phyloP scores from a whole-genome alignment of 2,888 invertebrate genomes.

The Stegophylla sp. region DNA sequence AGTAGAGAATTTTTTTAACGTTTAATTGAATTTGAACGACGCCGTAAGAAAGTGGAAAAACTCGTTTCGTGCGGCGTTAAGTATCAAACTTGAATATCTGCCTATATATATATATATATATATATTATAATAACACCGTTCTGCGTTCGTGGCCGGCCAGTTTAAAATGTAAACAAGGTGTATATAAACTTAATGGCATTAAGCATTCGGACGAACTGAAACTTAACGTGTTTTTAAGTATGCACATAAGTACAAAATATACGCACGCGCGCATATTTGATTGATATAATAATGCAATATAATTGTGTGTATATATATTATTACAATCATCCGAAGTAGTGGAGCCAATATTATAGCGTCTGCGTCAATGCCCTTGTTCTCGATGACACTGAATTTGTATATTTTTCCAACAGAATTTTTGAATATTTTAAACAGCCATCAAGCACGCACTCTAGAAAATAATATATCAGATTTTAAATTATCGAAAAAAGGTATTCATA shows the following conservation, averaged over 20 bases:
- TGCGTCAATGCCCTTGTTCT: slow-evolving; percentile 10
- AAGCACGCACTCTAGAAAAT: background rate
- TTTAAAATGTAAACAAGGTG: slow-evolving; percentile 33
- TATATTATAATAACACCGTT: slow-evolving; percentile 8
- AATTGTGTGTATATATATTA: too few relatives aligned
- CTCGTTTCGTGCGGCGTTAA: slow-evolving; percentile 17
- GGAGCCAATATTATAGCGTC: too few relatives aligned
- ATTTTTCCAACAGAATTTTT: background rate
- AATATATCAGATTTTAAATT: background rate
- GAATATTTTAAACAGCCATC: background rate
- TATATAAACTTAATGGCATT: slow-evolving; percentile 18
- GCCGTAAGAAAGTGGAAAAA: slow-evolving; percentile 33
- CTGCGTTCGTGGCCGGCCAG: background rate
- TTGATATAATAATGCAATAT: slow-evolving; percentile 10
- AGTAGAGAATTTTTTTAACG: background rate
- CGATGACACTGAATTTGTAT: background rate
- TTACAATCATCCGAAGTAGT: background rate
- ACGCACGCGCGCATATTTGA: background rate
- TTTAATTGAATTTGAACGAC: slow-evolving; percentile 45
- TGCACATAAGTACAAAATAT: background rate
- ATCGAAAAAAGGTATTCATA: too few relatives aligned
- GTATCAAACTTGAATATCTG: slow-evolving; percentile 37
- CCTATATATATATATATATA: background rate
- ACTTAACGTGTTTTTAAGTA: slow-evolving; percentile 17
- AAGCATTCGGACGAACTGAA: background rate